phyloP scores from a whole-genome alignment of 2,797 vertebrate genomes.

The Perdix hodgsoniae region DNA sequence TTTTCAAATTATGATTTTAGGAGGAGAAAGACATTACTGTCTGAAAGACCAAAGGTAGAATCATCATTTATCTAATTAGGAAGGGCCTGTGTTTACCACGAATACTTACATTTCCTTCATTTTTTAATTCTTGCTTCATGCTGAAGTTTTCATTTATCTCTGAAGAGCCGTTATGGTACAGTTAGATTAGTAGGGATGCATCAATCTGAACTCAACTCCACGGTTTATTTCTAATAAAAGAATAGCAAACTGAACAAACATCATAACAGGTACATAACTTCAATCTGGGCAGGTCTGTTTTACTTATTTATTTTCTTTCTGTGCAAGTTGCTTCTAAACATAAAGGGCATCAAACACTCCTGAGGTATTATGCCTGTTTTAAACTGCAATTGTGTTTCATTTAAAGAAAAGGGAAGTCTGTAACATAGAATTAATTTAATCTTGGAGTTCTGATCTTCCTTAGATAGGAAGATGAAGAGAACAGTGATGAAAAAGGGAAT shows the following conservation, averaged over 20 bases:
- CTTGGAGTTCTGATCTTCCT: background rate
- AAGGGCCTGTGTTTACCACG: background rate
- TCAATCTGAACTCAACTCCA: background rate
- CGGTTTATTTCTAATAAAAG: conserved; percentile 22
- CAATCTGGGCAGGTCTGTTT: background rate
- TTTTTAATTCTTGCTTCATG: conserved; percentile 2
- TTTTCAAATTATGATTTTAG: background rate
- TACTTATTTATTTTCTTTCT: background rate
- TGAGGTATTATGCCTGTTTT: background rate
- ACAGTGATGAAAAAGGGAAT: background rate
- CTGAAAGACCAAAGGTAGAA: background rate
- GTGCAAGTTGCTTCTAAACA: background rate
- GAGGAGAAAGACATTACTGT: background rate
- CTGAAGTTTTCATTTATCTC: conserved; percentile 9
- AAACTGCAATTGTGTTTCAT: background rate
- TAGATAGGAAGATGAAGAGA: background rate
- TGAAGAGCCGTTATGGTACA: background rate
- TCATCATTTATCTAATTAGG: background rate
- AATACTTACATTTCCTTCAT: background rate
- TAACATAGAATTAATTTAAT: background rate
- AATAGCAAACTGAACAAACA: background rate
- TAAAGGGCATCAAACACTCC: background rate
- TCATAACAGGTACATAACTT: background rate
- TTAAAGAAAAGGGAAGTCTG: background rate
- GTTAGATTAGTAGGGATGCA: background rate